Conservation (phyloP, 2,888 invertebrate genomes). For the Drepana falcataria region DNA sequence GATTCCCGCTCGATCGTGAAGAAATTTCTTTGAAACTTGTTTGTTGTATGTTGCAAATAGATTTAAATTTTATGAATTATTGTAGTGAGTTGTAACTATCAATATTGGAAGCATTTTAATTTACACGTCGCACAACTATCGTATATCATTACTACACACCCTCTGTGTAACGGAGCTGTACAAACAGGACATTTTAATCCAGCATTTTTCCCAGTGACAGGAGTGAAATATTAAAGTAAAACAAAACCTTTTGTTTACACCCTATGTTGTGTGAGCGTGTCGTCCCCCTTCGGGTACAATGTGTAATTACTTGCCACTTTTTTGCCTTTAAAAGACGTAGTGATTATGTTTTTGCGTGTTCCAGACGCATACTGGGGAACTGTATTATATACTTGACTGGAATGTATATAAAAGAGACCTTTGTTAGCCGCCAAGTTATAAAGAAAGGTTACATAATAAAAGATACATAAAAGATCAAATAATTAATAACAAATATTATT, state of each 20-base stretch:
- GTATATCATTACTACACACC: background rate
- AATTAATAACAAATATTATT: too few species aligned
- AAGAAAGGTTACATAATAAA: too few species aligned
- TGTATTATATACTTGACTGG: too few species aligned
- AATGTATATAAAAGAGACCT: too few species aligned
- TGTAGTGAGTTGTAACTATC: too few species aligned
- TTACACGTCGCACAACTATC: background rate
- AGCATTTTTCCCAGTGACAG: constrained; percentile 45
- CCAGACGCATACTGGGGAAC: background rate
- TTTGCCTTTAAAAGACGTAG: constrained; percentile 20
- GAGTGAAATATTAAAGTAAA: constrained; percentile 68
- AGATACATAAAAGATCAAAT: too few species aligned
- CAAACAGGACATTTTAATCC: constrained; percentile 51
- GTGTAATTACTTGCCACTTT: constrained; percentile 61
- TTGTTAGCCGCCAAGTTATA: too few species aligned
- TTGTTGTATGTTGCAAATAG: too few species aligned
- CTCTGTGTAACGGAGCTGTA: background rate
- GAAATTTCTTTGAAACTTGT: too few species aligned
- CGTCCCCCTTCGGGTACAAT: constrained; percentile 27
- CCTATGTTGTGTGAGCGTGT: constrained; percentile 8
- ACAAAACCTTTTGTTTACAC: constrained; percentile 52
- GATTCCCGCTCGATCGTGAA: too few species aligned
- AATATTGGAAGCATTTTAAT: too few species aligned
- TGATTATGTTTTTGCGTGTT: constrained; percentile 15
- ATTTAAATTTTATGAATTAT: too few species aligned